phyloP scores from a whole-genome alignment of 2,797 vertebrate species.

The Neopelma chrysocephalum region DNA sequence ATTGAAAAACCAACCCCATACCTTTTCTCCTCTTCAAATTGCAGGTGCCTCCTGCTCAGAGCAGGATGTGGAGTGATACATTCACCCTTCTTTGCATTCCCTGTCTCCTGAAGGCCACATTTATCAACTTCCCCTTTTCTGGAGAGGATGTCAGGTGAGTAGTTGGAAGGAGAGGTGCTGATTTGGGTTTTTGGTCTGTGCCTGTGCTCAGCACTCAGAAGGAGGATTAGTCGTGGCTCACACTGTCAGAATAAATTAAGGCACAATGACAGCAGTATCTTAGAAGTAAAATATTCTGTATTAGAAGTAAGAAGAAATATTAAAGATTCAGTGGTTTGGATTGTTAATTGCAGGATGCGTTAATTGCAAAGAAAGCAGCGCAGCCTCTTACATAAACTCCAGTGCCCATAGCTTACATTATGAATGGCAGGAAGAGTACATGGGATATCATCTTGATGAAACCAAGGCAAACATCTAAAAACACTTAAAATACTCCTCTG shows the following conservation, averaged over 20 bases:
- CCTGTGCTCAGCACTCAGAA: background rate
- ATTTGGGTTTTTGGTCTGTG: background rate
- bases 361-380: background rate
- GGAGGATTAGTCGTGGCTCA: background rate
- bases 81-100: background rate
- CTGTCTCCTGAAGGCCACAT: background rate
- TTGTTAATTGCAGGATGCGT: slow-evolving; percentile 3
- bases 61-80: background rate
- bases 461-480: slow-evolving; percentile 47
- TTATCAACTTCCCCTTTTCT: background rate
- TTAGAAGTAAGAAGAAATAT: background rate
- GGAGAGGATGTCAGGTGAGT: background rate
- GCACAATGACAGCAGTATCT: background rate
- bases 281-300: background rate
- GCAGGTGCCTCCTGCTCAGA: background rate
- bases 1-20: background rate
- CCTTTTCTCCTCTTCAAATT: background rate
- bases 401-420: background rate
- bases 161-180: background rate
- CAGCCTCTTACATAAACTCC: background rate
- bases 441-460: background rate
- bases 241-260: background rate
- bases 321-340: background rate
- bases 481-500: slow-evolving; percentile 1
- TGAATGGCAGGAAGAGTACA: background rate